Base-by-base conservation (phyloP, 64 coral and sea anemone genomes). In the Anthopleura sola region DNA sequence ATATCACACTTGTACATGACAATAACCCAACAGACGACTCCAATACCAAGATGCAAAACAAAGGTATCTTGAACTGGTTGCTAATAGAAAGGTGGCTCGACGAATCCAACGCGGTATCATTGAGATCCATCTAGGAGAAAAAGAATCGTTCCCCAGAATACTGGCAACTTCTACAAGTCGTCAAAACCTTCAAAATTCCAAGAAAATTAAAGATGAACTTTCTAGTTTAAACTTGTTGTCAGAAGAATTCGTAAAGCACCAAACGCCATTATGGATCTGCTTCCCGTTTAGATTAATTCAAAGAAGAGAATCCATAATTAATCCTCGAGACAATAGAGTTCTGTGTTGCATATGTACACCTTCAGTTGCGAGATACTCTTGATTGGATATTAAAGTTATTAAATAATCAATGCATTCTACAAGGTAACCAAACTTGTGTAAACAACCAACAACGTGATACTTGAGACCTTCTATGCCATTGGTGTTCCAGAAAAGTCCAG, bases 1-100 rank as follows among this genome's bases (percentile, higher is more conserved):
- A 32, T 20, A 97, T 36, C 0, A 97, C 94, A 3, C 90, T 90
- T 13, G 60, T 32, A 86, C 94, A 88, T 0, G 90, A 92, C 0
- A 50, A 40, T 15, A 92, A 48, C 9, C 94, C 94, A 76, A 88
- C 57, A 18, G 92, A 75, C 21, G 87, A 58, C 77, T 97, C 94
- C 68, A 97, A 33, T 16, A 46, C 48, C 1, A 97, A 82, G 5
- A 92, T 49, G 33, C 87, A 83, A 56, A 78, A 56, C 26, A 92
- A 24, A 5, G 94, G 85, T 60, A 97, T 84, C 31, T 71, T 86
- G 87, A 92, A 97, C 50, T 34, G 37, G 12, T 48, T 79, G 24
- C 37, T 48, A 46, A 79, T 79, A 29, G 1, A 34, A 1, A 71
- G 11, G 12, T 71, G 9, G 11, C 66, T 71, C 28, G 62, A 26